Evolutionary conservation across 2,797 vertebrate genomes (phyloP).

Genomic region (Morus bassanus): DNA sequence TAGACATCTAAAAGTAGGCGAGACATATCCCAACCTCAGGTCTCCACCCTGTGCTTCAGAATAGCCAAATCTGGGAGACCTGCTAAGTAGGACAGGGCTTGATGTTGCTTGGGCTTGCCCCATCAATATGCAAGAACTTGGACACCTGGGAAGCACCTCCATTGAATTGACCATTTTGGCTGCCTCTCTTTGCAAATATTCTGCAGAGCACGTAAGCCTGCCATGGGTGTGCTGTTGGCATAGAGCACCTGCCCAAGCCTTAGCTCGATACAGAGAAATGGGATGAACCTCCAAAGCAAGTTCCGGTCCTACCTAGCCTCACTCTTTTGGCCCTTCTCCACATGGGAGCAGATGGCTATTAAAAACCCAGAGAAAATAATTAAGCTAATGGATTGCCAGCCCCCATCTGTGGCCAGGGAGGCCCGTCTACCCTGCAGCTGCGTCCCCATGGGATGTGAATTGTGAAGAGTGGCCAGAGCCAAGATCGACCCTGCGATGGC

Average conservation of each 20-base stretch:
- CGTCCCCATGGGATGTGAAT: background rate
- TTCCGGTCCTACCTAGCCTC: background rate
- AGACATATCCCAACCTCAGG: accelerated
- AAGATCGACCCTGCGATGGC: background rate
- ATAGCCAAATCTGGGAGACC: background rate
- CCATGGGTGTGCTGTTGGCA: background rate
- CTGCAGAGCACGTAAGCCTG: background rate
- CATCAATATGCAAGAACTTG: background rate
- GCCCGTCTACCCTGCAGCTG: background rate
- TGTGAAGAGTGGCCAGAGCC: background rate
- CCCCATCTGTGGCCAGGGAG: background rate
- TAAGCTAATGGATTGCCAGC: background rate
- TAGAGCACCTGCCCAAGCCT: background rate
- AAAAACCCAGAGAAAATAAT: background rate
- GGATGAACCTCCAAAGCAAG: background rate
- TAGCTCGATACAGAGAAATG: background rate
- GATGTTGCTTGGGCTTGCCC: background rate
- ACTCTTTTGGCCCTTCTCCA: background rate
- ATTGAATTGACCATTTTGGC: accelerated
- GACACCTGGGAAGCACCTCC: background rate
- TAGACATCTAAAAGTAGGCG: background rate
- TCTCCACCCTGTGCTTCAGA: background rate
- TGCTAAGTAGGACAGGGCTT: background rate
- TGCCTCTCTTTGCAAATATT: background rate
- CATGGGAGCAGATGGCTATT: background rate